Evolutionary conservation across 2,113 vertebrate genomes (phyloP).

Genomic region (Tichodroma muraria): DNA sequence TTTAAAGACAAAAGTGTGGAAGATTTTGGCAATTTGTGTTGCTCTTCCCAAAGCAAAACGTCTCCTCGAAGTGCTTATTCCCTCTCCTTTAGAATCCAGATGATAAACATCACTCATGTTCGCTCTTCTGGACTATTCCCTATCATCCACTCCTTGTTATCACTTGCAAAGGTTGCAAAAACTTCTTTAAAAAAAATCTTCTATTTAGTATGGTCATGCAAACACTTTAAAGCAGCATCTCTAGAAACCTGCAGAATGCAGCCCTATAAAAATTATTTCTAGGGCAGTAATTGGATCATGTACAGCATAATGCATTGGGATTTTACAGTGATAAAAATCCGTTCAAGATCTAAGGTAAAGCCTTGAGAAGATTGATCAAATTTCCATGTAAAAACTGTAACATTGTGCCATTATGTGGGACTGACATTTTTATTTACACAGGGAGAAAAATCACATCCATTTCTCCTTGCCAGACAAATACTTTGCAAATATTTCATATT

Average conservation of each 20-base stretch:
- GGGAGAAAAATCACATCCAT: not conserved
- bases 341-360: not conserved
- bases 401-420: not conserved
- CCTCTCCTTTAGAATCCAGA: not conserved
- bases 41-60: not conserved
- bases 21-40: not conserved
- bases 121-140: not conserved
- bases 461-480: not conserved
- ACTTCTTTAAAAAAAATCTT: not conserved
- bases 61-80: not conserved
- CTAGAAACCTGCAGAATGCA: not conserved
- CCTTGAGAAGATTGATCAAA: not conserved
- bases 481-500: not conserved
- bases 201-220: not conserved
- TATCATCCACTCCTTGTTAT: not conserved
- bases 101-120: not conserved
- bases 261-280: not conserved
- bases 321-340: not conserved
- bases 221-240: not conserved
- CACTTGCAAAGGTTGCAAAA: not conserved
- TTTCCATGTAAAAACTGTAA: not conserved
- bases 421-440: not conserved
- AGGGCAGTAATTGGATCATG: not conserved
- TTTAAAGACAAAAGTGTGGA: not conserved
- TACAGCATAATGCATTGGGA: not conserved